phyloP scores from a whole-genome alignment of 30 jellyfish, hydroid and myxozoan genomes.

The Turritopsis rubra region DNA sequence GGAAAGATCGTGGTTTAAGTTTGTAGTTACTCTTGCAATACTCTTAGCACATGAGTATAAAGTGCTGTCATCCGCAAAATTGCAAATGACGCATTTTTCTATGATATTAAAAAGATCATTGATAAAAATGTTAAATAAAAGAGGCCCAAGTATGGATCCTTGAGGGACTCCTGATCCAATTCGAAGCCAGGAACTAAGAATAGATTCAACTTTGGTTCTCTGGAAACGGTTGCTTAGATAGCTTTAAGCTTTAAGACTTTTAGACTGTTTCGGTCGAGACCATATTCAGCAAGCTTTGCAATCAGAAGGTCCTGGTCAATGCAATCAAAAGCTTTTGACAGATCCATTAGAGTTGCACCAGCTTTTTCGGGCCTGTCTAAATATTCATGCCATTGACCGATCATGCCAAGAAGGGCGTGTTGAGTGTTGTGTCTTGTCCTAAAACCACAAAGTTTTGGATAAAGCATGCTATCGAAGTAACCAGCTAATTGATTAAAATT shows the following conservation, averaged over 20 bases:
- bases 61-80: neutral
- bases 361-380: neutral
- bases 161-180: conserved; percentile 1
- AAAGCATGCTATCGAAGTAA: too few relatives aligned
- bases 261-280: neutral
- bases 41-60: neutral
- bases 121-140: neutral
- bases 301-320: neutral
- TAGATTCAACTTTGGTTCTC: neutral
- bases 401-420: too few relatives aligned
- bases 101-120: neutral
- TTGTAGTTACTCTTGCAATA: neutral
- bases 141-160: conserved; percentile 1
- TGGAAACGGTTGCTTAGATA: neutral
- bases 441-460: too few relatives aligned
- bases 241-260: neutral
- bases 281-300: conserved; percentile 2
- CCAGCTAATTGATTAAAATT: too few relatives aligned
- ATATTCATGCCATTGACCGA: too few relatives aligned
- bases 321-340: neutral
- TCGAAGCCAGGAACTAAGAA: neutral
- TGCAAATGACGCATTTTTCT: neutral
- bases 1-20: neutral
- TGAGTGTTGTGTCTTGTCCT: too few relatives aligned
- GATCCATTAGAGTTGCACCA: neutral